Evolutionary conservation across 2,888 invertebrate genomes (phyloP), one percentile per base, ranked within the genome.

Genomic region (Drosophila buzzatii): DNA sequence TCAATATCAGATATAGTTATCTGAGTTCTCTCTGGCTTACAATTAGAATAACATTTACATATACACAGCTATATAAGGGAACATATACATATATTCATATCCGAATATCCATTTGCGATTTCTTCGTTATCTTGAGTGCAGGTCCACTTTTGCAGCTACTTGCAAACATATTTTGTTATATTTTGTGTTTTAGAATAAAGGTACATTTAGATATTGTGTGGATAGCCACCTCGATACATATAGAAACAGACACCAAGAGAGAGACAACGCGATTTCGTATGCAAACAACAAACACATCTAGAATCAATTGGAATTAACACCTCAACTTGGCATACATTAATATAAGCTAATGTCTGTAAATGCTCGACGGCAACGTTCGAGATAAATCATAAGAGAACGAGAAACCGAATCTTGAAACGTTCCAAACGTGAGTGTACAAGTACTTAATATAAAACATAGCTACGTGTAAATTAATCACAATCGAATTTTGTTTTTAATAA

Each of bases 11-110:
- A 77, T 77, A 68, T 49, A 58, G 1, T 35, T 64, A 80, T 71
- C 73, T 51, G 75, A 55, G 68, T 57, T 72, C 45, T 70, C 65
- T 74, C 69, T 74, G 73, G 62, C 89, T 85, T 89, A 85, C 66
- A 85, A 85, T 63, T 87, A 89, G 63, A 80, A 85, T 65, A 90
- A 85, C 90, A 90, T 90, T 78, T 90, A 90, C 77, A 88, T 88
- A 85, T 81, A 88, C 77, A 89, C 77, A 86, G 70, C 78, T 76
- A 76, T 45, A 74, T 61, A 73, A 53, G 53, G 68, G 65, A 66
- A 68, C 57, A 75, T 66, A 63, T 45, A 79, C 39, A 78, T 27
- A 60, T 73, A 62, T 56, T 79, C 47, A 79, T 57, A 79, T 75
- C 71, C 66, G 71, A 52, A 18, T 58, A 63, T 72, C 31, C 49